Evolutionary conservation across 2,113 vertebrate species (phyloP).

Genomic region (Ellobius talpinus): DNA sequence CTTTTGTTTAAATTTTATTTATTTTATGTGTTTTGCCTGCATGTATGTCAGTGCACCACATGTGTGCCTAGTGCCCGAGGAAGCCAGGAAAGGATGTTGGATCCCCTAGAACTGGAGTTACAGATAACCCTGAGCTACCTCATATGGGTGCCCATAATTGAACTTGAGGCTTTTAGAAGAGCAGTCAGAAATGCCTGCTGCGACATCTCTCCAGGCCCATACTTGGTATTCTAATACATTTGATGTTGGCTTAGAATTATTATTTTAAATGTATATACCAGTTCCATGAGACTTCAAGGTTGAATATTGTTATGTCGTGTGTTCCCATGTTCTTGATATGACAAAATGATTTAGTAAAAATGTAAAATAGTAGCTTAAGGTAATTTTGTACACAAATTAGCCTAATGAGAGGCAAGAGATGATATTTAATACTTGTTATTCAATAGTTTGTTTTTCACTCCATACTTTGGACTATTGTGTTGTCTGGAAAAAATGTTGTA

Average conservation of each 20-base stretch:
- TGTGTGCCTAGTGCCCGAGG: neutral
- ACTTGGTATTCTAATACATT: neutral
- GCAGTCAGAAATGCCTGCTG: neutral
- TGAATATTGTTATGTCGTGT: neutral
- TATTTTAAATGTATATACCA: neutral
- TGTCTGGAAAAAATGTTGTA: neutral
- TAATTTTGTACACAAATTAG: neutral
- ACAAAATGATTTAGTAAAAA: constrained; percentile 20
- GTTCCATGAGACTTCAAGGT: neutral
- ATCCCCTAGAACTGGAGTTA: neutral
- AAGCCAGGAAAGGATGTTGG: neutral
- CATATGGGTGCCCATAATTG: neutral
- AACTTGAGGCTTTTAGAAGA: neutral
- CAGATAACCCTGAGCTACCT: neutral
- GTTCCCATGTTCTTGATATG: neutral
- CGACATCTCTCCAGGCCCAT: neutral
- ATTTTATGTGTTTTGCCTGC: neutral
- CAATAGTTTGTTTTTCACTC: neutral
- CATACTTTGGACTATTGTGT: neutral
- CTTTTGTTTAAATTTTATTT: neutral
- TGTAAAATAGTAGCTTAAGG: constrained; percentile 29
- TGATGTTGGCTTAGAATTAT: neutral
- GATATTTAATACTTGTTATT: neutral
- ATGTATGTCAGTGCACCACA: neutral
- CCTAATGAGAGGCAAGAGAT: neutral